Evolutionary conservation across 2,113 vertebrate species (phyloP), one percentile per base, ranked within the genome.

Genomic region (Pagrus major): DNA sequence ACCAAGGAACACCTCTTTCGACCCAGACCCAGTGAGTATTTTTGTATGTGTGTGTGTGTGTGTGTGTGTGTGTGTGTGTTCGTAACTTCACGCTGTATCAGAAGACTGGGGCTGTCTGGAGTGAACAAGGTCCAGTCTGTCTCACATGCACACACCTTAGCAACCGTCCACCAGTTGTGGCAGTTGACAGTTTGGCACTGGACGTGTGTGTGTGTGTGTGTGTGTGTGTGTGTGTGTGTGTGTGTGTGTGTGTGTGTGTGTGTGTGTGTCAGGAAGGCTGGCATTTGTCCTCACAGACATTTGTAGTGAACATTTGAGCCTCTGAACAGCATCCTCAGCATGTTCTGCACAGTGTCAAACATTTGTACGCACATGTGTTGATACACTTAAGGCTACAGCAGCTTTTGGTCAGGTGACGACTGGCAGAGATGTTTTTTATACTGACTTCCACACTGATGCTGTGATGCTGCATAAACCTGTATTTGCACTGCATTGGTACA

Each of bases 71-170:
- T 58, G 58, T 64, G 51, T 66, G 59, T 72, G 55, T 67, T 25
- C 60, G 51, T 63, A 27, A 33, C 37, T 72, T 83, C 70, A 82
- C 66, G 54, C 81, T 76, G 64, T 73, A 84, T 71, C 78, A 71
- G 78, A 86, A 27, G 81, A 68, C 75, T 52, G 64, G 10, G 56
- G 66, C 71, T 80, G 82, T 87, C 85, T 86, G 85, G 55, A 61
- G 42, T 27, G 71, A 87, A 91, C 83, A 89, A 87, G 80, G 71
- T 87, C 71, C 83, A 51, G 80, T 74, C 67, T 87, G 89, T 89
- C 70, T 71, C 58, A 41, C 74, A 33, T n/a, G n/a, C 70, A 80
- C 68, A 82, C 78, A 86, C 78, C 61, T 64, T 39, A n/a, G 25
- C 66, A 71, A 51, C 15, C 52, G 10, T 60, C 71, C 78, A 81